These are phyloP conservation scores for Rallus limicola DNA, from an alignment of 2,113 vertebrate species.

Conservation along the genomic window DNA sequence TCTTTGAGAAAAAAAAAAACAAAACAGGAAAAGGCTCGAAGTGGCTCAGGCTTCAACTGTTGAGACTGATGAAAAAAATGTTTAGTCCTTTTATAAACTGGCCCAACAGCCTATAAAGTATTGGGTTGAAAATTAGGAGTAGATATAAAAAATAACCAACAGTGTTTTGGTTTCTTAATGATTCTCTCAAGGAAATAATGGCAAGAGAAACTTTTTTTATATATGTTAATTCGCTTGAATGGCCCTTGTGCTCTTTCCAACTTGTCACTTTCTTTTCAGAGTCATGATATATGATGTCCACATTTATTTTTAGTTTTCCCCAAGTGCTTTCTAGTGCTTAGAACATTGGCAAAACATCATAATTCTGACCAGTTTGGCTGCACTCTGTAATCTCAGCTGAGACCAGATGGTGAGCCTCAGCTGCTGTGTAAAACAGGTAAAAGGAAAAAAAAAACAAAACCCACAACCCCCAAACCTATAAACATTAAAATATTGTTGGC, in stretches of 20 bases:
- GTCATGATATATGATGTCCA: background rate
- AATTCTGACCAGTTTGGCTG: conserved; percentile 25
- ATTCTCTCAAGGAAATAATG: background rate
- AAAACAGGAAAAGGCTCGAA: background rate
- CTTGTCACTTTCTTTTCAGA: background rate
- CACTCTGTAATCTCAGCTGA: conserved; percentile 8
- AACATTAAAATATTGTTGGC: background rate
- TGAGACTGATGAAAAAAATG: background rate
- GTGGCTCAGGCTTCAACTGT: background rate
- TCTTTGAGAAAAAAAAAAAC: background rate
- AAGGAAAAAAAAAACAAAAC: background rate
- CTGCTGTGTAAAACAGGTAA: conserved; percentile 33
- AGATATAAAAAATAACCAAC: background rate
- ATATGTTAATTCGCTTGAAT: background rate
- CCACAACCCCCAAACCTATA: background rate
- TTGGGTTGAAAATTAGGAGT: background rate
- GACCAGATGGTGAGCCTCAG: conserved; percentile 56
- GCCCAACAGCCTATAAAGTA: background rate
- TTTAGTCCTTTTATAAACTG: background rate
- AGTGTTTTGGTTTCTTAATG: background rate
- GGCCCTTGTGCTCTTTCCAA: background rate
- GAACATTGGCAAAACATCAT: background rate
- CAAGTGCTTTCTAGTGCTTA: conserved; percentile 8
- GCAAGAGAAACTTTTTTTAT: background rate
- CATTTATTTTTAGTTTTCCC: conserved; percentile 44